These are phyloP conservation scores for Anoplolepis gracilipes DNA, from an alignment of 1,140 invertebrate genomes.

Conservation along the genomic window DNA sequence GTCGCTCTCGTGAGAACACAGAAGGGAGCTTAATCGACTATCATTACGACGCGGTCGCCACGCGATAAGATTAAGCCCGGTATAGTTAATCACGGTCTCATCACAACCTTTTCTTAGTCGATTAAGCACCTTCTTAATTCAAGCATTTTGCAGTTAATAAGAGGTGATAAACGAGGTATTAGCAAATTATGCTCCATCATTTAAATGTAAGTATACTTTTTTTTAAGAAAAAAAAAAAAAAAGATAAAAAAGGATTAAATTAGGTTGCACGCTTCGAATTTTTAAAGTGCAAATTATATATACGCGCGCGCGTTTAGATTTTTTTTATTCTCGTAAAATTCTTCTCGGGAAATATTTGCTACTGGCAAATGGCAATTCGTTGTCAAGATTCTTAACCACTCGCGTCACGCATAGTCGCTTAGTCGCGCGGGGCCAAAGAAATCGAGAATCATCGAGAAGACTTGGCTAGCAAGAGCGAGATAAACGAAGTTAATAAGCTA, in stretches of 20 bases:
- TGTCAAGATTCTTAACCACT: slow-evolving; percentile 8
- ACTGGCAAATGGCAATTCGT: not conserved
- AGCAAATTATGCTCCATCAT: slow-evolving; percentile 12
- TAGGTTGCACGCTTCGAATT: not conserved
- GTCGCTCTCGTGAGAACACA: slow-evolving; percentile 47
- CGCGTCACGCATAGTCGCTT: not conserved
- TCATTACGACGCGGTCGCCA: slow-evolving; percentile 52
- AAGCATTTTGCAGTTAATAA: slow-evolving; percentile 19
- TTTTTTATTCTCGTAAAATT: not conserved
- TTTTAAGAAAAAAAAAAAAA: not conserved
- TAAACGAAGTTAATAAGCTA: slow-evolving; percentile 72
- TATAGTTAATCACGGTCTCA: slow-evolving; percentile 60
- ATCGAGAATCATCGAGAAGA: slow-evolving; percentile 34
- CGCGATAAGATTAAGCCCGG: slow-evolving; percentile 40
- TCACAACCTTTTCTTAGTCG: not conserved
- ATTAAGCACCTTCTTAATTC: slow-evolving; percentile 34
- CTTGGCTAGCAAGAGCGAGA: slow-evolving; percentile 62
- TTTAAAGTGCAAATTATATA: slow-evolving; percentile 24
- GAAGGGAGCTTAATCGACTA: slow-evolving; percentile 65
- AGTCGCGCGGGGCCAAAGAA: slow-evolving; percentile 42
- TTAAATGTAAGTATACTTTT: slow-evolving; percentile 12
- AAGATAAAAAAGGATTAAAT: not conserved
- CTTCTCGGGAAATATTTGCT: not conserved
- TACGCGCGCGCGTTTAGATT: not conserved
- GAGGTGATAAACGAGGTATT: not conserved